Conservation (phyloP, 2,888 invertebrate genomes). For the Hoplodrina blanda region DNA sequence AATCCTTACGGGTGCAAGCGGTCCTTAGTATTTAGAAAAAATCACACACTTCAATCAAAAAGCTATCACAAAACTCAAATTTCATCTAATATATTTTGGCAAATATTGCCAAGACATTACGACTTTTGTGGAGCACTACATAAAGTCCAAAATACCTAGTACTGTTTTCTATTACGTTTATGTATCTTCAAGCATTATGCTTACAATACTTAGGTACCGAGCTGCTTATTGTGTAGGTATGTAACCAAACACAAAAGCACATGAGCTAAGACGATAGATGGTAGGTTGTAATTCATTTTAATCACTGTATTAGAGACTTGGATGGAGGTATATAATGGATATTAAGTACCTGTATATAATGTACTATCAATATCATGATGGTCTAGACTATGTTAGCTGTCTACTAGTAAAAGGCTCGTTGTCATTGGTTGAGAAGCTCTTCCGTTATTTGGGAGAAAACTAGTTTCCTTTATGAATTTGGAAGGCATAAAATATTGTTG, state of each 20-base stretch:
- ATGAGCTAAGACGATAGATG: not conserved
- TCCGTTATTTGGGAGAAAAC: not conserved
- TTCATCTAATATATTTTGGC: not conserved
- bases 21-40: not conserved
- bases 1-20: not conserved
- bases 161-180: constrained; percentile 39
- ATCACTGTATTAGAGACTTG: constrained; percentile 30
- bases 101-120: not conserved
- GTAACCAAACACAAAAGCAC: not conserved
- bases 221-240: too few species aligned
- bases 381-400: not conserved
- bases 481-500: not conserved
- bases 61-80: not conserved
- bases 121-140: not conserved
- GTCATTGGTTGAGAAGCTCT: not conserved
- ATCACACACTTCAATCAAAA: not conserved
- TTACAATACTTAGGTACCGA: constrained; percentile 25
- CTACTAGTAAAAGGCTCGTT: too few species aligned
- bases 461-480: not conserved
- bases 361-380: not conserved
- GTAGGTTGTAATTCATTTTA: constrained; percentile 27
- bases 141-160: constrained; percentile 12
- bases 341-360: constrained; percentile 22
- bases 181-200: constrained; percentile 32
- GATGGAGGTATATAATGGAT: constrained; percentile 13